Base-by-base conservation (phyloP, 2,113 vertebrate genomes). In the Macquaria australasica region DNA sequence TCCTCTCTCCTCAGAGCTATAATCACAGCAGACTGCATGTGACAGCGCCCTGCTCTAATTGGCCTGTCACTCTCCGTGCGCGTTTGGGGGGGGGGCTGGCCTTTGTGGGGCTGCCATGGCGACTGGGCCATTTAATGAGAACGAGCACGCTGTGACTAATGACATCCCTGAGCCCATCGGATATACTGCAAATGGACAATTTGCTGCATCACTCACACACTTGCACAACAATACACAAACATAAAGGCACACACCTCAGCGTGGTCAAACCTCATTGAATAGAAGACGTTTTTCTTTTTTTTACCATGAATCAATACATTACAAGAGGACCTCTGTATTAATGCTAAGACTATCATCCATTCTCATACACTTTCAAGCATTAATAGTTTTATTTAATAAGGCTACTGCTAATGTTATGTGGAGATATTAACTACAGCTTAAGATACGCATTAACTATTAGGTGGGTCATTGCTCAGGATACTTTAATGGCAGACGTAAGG, bases 121-220 rank as follows among this genome's bases (percentile, higher is more conserved):
- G 94, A 96, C 95, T 91, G 91, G 89, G 92, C 86, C 90, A 90
- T 94, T 94, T 95, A 95, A 95, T 95, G 94, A 94, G 94, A 92
- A 87, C 43, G 92, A 94, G 92, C 94, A 88, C 79, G 90, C 94
- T 95, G 94, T 95, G 95, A 96, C 95, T 95, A 95, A 96, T 96
- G 94, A 94, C 95, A 95, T 92, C 91, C 89, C 92, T 93, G 94
- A 92, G 92, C 93, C 93, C 93, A 94, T 94, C 93, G 90, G 94
- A 96, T 95, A 92, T 87, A 91, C 86, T 86, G 91, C 94, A 93
- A 94, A 95, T 93, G 92, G 92, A 94, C 93, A 94, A 95, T 95
- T 92, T 93, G 88, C 90, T 91, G 92, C 89, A 94, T 94, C 91
- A 87, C 88, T 93, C 90, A 88, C 89, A 93, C 64, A 83, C 85